Base-by-base conservation (phyloP, 2,797 vertebrate genomes). In the Bucorvus abyssinicus region DNA sequence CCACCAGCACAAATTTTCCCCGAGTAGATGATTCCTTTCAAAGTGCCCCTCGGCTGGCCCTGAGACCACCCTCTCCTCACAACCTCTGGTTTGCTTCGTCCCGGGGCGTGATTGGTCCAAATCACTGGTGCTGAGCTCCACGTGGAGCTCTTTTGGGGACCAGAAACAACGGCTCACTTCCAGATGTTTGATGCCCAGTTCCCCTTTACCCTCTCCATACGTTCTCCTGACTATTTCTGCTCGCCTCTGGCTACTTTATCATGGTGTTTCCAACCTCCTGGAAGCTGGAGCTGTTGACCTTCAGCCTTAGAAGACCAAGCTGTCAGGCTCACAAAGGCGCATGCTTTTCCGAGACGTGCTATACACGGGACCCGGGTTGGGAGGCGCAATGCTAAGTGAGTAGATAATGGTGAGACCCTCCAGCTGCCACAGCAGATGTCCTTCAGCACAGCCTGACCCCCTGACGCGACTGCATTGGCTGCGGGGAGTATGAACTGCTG, bases 121-220 rank as follows among this genome's bases (percentile, higher is more conserved):
- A 34, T 13, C 13, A 24, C 3, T 2, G 12, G 23, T 32, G 27
- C 67, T 55, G 47, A 70, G 42, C 52, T 69, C 36, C 29, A 26
- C 0, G 0, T 4, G 18, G 57, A 34, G 40, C 36, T 73, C 23
- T 18, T n/a, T 17, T 42, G 44, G 40, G 13, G 49, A 13, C 16
- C 53, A 87, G 40, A 50, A 67, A 59, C 7, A 20, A 67, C 11
- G 50, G 23, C 26, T 90, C n/a, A 45, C n/a, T 71, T 83, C 18
- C 50, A 56, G 26, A 15, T 20, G 8, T 69, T 44, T 36, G 42
- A 56, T 4, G 26, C 5, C 15, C 30, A 42, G 32, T 7, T 79
- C n/a, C 80, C 71, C 68, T 49, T 50, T 23, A 34, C 21, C 23
- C 52, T 55, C 32, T 11, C 45, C 52, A 30, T 9, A 2, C 4